These are phyloP conservation scores for Sciaenops ocellatus DNA, from an alignment of 2,797 vertebrate genomes.

Conservation along the genomic window DNA sequence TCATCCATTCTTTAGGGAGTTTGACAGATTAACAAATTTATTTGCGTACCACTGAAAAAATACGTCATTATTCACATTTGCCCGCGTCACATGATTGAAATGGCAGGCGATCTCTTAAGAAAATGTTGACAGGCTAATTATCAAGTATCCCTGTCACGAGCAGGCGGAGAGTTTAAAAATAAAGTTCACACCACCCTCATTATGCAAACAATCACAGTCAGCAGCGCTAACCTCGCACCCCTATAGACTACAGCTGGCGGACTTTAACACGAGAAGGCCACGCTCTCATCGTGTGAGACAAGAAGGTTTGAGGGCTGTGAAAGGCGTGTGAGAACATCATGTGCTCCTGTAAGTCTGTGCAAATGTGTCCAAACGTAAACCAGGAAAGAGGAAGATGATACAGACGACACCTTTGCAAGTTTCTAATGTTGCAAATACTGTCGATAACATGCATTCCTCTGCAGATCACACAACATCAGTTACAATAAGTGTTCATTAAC, in stretches of 20 bases:
- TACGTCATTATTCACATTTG: slow-evolving; percentile 5
- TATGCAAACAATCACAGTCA: slow-evolving; percentile 67
- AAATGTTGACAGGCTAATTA: slow-evolving; percentile 72
- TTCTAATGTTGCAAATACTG: slow-evolving; percentile 7
- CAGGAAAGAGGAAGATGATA: slow-evolving; percentile 14
- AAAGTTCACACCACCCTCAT: slow-evolving; percentile 68
- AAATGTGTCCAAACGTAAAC: slow-evolving; percentile 20
- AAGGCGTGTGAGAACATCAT: slow-evolving; percentile 9
- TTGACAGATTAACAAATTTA: background rate
- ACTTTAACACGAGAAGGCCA: slow-evolving; percentile 46
- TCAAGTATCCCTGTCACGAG: slow-evolving; percentile 57
- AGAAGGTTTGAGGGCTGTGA: slow-evolving; percentile 32
- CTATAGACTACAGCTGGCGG: slow-evolving; percentile 58
- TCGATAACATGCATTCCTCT: background rate
- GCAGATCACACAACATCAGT: slow-evolving; percentile 23
- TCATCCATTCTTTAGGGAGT: background rate
- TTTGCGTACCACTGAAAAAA: slow-evolving; percentile 13
- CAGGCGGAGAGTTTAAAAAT: slow-evolving; percentile 68
- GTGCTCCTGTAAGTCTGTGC: background rate
- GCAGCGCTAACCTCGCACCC: slow-evolving; percentile 57
- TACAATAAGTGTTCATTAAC: slow-evolving; percentile 39
- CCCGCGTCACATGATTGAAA: slow-evolving; percentile 36
- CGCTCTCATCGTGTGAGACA: slow-evolving; percentile 30
- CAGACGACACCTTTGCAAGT: slow-evolving; percentile 13
- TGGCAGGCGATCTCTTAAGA: slow-evolving; percentile 45